These are phyloP conservation scores for Amaurobius ferox DNA, from an alignment of 2,888 invertebrate species.

Conservation along the genomic window DNA sequence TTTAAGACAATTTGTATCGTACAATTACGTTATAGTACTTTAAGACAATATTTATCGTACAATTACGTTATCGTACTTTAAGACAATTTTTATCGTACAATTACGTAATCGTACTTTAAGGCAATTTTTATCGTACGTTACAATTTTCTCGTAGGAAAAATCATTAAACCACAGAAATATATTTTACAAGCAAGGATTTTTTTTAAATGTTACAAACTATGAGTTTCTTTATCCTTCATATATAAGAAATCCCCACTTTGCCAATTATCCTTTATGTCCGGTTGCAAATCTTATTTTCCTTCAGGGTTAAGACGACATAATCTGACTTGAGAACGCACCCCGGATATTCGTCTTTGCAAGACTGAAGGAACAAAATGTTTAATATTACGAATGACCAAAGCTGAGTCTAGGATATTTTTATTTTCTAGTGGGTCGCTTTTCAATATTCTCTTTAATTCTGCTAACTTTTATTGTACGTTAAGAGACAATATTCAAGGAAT, in stretches of 20 bases:
- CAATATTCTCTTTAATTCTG: neutral
- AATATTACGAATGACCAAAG: neutral
- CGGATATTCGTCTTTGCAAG: constrained; percentile 4
- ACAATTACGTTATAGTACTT: no score
- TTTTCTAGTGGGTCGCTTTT: neutral
- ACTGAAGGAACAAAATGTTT: neutral
- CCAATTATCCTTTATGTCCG: neutral
- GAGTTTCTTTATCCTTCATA: neutral
- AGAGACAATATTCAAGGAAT: neutral
- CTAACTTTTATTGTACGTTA: neutral
- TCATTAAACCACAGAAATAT: no score
- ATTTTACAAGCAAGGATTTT: no score
- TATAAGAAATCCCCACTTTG: neutral
- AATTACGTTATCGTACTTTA: no score
- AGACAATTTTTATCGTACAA: no score
- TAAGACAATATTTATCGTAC: no score
- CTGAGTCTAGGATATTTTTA: neutral
- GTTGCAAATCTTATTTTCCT: constrained; percentile 2
- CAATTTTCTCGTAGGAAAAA: no score
- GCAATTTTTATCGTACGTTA: no score
- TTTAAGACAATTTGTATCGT: no score
- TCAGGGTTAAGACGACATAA: constrained; percentile 9
- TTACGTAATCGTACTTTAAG: no score
- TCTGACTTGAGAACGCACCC: neutral
- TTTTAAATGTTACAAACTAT: neutral